Conservation (phyloP, 2,113 vertebrate genomes). For the Takifugu bimaculatus region DNA sequence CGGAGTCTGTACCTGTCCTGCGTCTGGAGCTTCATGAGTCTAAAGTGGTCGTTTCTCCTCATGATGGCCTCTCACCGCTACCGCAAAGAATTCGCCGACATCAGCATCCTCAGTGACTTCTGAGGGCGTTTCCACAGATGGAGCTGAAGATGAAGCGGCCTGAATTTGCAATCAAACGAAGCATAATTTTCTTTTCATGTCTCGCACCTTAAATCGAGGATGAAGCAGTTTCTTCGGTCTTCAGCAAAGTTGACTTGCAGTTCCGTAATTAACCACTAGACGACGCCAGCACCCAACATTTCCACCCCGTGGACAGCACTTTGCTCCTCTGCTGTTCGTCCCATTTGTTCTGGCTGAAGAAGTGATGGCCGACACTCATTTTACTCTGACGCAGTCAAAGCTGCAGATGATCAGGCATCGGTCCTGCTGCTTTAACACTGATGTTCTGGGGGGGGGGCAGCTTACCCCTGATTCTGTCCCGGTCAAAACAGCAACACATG, state of each 20-base stretch:
- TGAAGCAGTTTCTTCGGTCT: too few relatives aligned
- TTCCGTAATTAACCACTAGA: conserved; percentile 38
- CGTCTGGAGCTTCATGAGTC: conserved; percentile 88
- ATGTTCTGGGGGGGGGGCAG: conserved; percentile 6
- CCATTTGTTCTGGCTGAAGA: background rate
- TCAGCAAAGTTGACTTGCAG: conserved; percentile 6
- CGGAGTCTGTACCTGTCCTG: conserved; percentile 84
- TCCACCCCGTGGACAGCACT: background rate
- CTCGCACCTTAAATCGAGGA: too few relatives aligned
- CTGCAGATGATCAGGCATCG: background rate
- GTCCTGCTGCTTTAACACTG: conserved; percentile 6
- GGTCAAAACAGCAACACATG: conserved; percentile 19
- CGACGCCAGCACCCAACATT: conserved; percentile 28
- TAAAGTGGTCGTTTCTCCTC: conserved; percentile 89
- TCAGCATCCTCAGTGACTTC: conserved; percentile 93
- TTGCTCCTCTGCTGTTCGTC: background rate
- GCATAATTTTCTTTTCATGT: too few relatives aligned
- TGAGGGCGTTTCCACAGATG: conserved; percentile 44
- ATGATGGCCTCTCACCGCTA: conserved; percentile 80
- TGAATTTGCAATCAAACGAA: too few relatives aligned
- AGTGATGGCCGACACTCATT: background rate
- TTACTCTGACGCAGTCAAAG: background rate
- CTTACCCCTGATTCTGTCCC: conserved; percentile 11
- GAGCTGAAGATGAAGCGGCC: background rate
- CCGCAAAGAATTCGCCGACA: conserved; percentile 87